phyloP scores from a whole-genome alignment of 2,113 vertebrate genomes.

The Ochotona curzoniae region DNA sequence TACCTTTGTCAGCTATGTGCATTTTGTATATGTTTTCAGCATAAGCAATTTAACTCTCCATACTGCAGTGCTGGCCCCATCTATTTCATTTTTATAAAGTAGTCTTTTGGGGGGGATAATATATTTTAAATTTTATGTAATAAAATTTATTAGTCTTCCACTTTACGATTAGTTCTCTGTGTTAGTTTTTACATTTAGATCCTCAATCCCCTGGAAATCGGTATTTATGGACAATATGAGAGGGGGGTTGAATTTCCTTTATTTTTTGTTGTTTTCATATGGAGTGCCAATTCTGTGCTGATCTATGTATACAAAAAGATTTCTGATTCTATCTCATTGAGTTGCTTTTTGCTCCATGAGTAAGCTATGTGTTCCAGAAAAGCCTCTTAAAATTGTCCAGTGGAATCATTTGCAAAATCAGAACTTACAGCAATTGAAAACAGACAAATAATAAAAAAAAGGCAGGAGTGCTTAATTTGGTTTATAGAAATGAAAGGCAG shows the following conservation, averaged over 20 bases:
- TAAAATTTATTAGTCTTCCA: not conserved
- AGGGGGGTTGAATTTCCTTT: not conserved
- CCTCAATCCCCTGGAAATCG: not conserved
- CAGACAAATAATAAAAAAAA: not conserved
- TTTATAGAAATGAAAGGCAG: not conserved
- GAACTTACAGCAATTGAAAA: conserved; percentile 25
- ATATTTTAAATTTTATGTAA: conserved; percentile 41
- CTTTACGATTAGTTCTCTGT: not conserved
- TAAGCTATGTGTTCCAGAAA: not conserved
- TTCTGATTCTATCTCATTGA: conserved; percentile 9
- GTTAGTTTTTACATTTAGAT: conserved; percentile 10
- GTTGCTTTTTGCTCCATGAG: not conserved
- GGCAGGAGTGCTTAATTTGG: not conserved
- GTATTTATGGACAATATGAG: not conserved
- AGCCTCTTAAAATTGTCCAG: not conserved
- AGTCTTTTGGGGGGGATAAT: not conserved
- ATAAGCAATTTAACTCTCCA: not conserved
- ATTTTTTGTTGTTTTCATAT: too few relatives aligned
- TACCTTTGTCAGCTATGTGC: not conserved
- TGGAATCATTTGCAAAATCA: not conserved
- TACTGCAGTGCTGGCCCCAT: too few relatives aligned
- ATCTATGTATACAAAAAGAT: not conserved
- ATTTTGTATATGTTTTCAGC: not conserved
- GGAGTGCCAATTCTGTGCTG: not conserved
- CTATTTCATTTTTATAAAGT: not conserved